Percentiles rank a stretch among this genome's conserved stretches.
These are phyloP conservation scores for Strigamia crassipes DNA, from an alignment of 2,888 invertebrate genomes.

Conservation along the genomic window DNA sequence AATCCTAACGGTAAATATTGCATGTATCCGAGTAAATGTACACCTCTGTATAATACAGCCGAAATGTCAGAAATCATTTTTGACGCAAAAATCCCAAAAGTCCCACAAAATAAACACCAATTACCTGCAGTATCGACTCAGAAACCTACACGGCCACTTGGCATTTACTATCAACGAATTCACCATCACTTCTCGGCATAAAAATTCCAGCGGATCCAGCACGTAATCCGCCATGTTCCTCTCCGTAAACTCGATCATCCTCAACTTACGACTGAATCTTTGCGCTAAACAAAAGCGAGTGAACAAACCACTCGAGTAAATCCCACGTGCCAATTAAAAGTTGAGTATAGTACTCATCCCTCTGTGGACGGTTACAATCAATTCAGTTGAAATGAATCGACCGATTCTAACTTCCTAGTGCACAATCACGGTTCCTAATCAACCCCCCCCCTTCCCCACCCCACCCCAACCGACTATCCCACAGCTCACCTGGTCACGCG, in stretches of 20 bases:
- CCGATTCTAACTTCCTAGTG: constrained; percentile 29
- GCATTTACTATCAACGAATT: neutral
- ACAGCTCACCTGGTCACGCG: constrained; percentile 17
- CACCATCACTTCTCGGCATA: neutral
- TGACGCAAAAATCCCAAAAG: neutral
- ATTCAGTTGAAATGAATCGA: constrained; percentile 6
- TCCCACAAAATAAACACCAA: neutral
- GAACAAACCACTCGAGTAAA: neutral
- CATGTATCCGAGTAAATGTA: no score
- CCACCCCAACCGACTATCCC: neutral
- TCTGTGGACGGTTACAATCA: neutral
- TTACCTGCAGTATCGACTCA: constrained; percentile 44
- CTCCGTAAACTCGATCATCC: neutral
- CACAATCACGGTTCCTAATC: constrained; percentile 38
- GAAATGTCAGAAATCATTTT: no score
- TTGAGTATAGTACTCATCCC: neutral
- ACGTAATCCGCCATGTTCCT: neutral
- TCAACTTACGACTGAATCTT: neutral
- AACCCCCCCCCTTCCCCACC: neutral
- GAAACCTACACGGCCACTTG: constrained; percentile 43
- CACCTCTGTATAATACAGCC: no score
- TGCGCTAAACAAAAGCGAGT: neutral
- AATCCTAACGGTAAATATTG: no score
- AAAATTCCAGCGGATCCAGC: constrained; percentile 21
- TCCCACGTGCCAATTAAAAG: constrained; percentile 9